Evolutionary conservation across 1,140 invertebrate species (phyloP).

Genomic region (Harpegnathos saltator): DNA sequence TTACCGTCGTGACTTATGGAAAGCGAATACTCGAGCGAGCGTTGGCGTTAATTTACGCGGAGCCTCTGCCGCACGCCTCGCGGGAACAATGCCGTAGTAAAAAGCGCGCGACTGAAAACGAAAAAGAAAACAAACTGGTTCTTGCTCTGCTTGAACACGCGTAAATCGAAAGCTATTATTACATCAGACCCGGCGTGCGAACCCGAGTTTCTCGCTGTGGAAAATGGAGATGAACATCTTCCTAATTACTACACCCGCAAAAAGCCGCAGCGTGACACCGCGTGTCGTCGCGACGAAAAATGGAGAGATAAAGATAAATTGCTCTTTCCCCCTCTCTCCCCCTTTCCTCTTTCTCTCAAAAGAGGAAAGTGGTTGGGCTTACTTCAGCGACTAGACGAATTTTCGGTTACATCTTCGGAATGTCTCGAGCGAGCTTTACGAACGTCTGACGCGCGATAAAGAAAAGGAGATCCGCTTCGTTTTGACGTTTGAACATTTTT

Average conservation of each 20-base stretch:
- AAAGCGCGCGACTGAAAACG: background rate
- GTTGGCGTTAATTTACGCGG: constrained; percentile 42
- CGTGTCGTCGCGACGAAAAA: background rate
- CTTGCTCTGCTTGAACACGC: background rate
- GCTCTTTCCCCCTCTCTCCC: no score
- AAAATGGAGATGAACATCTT: no score
- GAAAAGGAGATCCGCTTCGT: constrained; percentile 1
- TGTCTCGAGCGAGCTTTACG: background rate
- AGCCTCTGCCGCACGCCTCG: constrained; percentile 3
- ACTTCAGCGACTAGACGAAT: constrained; percentile 28
- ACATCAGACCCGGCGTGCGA: no score
- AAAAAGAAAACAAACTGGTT: no score
- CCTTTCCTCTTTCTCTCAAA: background rate
- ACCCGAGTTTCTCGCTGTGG: no score
- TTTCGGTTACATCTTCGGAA: constrained; percentile 28
- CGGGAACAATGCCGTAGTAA: background rate
- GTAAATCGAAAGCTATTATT: no score
- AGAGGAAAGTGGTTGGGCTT: constrained; percentile 18
- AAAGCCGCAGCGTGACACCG: background rate
- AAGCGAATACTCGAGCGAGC: constrained; percentile 4
- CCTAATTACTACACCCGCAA: no score
- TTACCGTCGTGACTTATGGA: constrained; percentile 50
- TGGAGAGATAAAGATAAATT: constrained; percentile 30
- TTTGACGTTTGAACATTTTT: constrained; percentile 13
- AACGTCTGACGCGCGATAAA: background rate